Conservation (phyloP, 2,797 vertebrate genomes). For the Astyanax mexicanus region DNA sequence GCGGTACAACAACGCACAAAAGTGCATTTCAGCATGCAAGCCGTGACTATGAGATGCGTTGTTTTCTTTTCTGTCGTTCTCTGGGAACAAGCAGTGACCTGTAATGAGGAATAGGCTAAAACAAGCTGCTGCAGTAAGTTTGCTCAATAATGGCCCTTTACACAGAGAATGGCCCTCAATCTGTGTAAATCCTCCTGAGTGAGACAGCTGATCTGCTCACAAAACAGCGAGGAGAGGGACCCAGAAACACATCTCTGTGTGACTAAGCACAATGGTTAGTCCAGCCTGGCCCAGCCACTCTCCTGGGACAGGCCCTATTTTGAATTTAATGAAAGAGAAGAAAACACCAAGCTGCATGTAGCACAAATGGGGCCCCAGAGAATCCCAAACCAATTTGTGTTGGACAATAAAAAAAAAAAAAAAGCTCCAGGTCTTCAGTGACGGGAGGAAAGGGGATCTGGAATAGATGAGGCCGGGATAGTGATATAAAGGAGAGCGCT, state of each 20-base stretch:
- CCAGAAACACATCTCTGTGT: slow-evolving; percentile 65
- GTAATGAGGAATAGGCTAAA: slow-evolving; percentile 34
- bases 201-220: slow-evolving; percentile 58
- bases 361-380: slow-evolving; percentile 72
- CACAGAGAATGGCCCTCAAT: slow-evolving; percentile 52
- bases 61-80: neutral
- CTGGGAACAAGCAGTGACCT: slow-evolving; percentile 29
- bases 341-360: slow-evolving; percentile 62
- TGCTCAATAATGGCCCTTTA: slow-evolving; percentile 58
- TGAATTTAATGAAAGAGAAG: slow-evolving; percentile 74
- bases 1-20: slow-evolving; percentile 30
- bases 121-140: slow-evolving; percentile 8
- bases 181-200: slow-evolving; percentile 68
- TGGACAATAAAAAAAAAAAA: slow-evolving; percentile 71
- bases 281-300: slow-evolving; percentile 62
- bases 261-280: slow-evolving; percentile 70
- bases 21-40: slow-evolving; percentile 40
- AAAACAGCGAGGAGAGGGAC: slow-evolving; percentile 52
- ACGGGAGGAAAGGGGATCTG: slow-evolving; percentile 44
- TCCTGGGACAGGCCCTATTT: slow-evolving; percentile 71
- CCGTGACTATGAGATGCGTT: slow-evolving; percentile 3
- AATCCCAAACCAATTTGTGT: slow-evolving; percentile 70
- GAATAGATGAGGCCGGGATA: slow-evolving; percentile 58
- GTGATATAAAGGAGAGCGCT: slow-evolving; percentile 55
- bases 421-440: slow-evolving; percentile 62